Conservation (phyloP, 2,113 vertebrate species). For the Neoarius graeffei region DNA sequence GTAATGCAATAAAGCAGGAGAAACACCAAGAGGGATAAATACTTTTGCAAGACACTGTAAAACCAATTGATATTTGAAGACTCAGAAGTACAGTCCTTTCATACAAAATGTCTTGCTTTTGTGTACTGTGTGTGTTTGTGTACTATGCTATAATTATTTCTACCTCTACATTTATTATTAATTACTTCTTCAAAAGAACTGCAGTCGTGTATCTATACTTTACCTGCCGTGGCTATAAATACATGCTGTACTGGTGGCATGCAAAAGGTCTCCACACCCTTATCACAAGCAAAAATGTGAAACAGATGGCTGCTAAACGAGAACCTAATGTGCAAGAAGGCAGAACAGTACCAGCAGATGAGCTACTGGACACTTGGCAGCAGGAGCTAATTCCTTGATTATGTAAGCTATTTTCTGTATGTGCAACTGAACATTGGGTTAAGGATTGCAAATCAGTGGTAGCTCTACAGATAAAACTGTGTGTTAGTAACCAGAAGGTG, state of each 20-base stretch:
- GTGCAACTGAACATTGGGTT: constrained; percentile 2
- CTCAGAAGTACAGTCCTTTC: not conserved
- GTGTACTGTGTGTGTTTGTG: not conserved
- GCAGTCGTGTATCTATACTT: not conserved
- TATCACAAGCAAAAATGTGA: constrained; percentile 49
- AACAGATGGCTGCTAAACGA: constrained; percentile 62
- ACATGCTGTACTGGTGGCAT: not conserved
- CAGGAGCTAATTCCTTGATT: constrained; percentile 51
- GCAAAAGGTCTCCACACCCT: constrained; percentile 53
- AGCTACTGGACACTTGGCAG: constrained; percentile 48
- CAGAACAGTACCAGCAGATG: constrained; percentile 42
- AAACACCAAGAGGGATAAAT: too few relatives aligned
- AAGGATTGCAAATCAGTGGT: not conserved
- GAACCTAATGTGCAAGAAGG: constrained; percentile 39
- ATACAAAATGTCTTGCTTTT: not conserved
- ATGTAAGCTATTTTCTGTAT: constrained; percentile 27
- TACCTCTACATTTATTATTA: not conserved
- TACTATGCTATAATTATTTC: not conserved
- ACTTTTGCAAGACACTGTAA: not conserved
- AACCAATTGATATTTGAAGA: not conserved
- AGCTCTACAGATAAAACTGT: not conserved
- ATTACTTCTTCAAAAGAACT: not conserved
- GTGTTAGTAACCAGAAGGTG: not conserved
- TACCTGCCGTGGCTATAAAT: constrained; percentile 23
- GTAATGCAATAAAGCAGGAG: too few relatives aligned